A percentile compares a stretch with the other conserved stretches of the same genome.
Evolutionary conservation across 2,888 invertebrate species (phyloP).

Genomic region (Plebejus argus): DNA sequence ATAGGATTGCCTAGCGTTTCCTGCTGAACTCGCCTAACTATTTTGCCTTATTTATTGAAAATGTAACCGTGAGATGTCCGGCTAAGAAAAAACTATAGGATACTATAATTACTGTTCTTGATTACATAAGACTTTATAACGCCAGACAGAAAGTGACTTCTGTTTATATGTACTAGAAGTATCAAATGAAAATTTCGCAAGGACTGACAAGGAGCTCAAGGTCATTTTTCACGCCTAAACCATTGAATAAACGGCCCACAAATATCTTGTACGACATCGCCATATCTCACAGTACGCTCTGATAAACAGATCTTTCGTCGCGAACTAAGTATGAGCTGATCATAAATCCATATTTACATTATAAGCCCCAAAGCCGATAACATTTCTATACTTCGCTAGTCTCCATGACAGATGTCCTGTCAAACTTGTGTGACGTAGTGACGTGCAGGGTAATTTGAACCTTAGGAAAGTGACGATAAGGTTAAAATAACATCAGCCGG

Average conservation of each 20-base stretch:
- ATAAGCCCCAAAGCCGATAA: slow-evolving; percentile 4
- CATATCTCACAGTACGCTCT: not conserved
- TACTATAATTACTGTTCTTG: not conserved
- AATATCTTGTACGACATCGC: not conserved
- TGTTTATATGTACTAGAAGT: too few species aligned
- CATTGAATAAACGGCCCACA: not conserved
- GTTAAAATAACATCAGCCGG: not conserved
- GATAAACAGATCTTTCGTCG: not conserved
- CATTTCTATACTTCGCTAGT: not conserved
- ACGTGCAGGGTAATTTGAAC: not conserved
- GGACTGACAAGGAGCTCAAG: not conserved
- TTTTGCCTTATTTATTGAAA: slow-evolving; percentile 10
- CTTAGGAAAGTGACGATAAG: not conserved
- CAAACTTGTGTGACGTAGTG: not conserved
- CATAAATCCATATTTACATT: slow-evolving; percentile 12
- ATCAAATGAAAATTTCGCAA: too few species aligned
- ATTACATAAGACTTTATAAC: not conserved
- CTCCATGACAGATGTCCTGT: slow-evolving; percentile 3
- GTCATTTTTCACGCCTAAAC: not conserved
- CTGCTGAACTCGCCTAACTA: not conserved
- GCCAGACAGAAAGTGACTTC: too few species aligned
- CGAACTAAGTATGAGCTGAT: not conserved
- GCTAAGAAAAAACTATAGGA: not conserved
- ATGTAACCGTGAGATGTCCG: not conserved
- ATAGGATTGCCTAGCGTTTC: slow-evolving; percentile 5